Base-by-base conservation (phyloP, 2,888 invertebrate genomes). In the Dioctria linearis region DNA sequence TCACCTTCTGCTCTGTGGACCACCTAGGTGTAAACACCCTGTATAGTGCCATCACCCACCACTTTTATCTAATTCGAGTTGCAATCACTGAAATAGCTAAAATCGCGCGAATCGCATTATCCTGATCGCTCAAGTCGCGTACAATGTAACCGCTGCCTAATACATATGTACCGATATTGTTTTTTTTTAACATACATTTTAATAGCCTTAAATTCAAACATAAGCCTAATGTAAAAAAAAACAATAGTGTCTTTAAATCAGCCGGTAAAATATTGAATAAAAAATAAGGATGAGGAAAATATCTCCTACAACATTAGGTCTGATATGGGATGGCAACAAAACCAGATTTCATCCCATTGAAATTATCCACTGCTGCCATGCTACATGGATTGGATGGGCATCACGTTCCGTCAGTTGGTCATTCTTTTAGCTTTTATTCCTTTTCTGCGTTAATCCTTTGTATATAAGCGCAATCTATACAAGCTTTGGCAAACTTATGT, bases 241-340 rank as follows among this genome's bases (percentile, higher is more conserved):
- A n/a, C n/a, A n/a, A 57, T 57, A n/a, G 57, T 11, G 1, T 11
- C 8, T 11, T 57, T 57, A 57, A 57, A 57, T 57, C 57, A 57
- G 57, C 57, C 57, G 57, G 57, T 57, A 57, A 57, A 57, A 57
- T 13, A 57, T 13, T 57, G n/a, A 57, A 57, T 57, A 57, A 57
- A 57, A 46, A 8, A 46, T 6, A 57, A 57, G 11, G 57, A 11
- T 57, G n/a, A 11, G 57, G 57, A 11, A 5, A 11, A n/a, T 57
- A 13, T 11, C 5, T 13, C 11, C 57, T 9, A 51, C 51, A 2
- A 51, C 51, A 51, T 51, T 11, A 51, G 11, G 51, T 9, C 51
- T 25, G 25, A 25, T 25, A 25, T 25, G 25, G 25, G 57, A 13
- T 57, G 57, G 57, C 57, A 57, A 57, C 57, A 57, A 57, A 57